These are phyloP conservation scores for Mellivora capensis DNA, from an alignment of 2,113 vertebrate species.

Conservation along the genomic window DNA sequence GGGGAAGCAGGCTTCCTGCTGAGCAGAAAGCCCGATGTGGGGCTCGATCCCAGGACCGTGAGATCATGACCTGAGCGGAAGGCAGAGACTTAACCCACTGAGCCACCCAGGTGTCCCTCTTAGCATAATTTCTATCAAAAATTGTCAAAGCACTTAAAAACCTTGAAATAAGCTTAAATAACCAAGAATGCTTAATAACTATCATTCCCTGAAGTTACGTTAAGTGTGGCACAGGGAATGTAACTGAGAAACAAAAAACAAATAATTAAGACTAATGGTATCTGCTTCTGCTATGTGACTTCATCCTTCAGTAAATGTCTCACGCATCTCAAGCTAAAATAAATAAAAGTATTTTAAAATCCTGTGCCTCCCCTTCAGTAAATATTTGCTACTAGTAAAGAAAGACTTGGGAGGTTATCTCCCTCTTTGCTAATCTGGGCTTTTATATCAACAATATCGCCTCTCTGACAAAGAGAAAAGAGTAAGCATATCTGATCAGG, in stretches of 20 bases:
- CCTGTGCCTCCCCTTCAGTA: background rate
- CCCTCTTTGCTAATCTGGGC: background rate
- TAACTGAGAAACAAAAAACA: background rate
- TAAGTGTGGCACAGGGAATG: background rate
- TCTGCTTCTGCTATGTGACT: background rate
- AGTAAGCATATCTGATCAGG: background rate
- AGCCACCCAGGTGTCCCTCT: background rate
- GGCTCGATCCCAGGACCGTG: no score
- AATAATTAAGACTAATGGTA: background rate
- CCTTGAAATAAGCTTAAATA: background rate
- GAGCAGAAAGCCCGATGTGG: no score
- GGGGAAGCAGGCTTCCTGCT: no score
- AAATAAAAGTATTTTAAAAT: constrained; percentile 21
- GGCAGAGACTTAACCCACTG: no score
- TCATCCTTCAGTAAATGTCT: background rate
- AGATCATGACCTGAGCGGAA: no score
- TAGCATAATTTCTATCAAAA: background rate
- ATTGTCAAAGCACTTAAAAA: background rate
- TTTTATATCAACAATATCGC: background rate
- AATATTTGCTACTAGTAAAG: background rate
- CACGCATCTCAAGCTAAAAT: background rate
- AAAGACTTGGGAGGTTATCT: background rate
- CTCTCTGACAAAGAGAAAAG: background rate
- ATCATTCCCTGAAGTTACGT: background rate
- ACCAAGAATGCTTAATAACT: background rate